Base-by-base conservation (phyloP, 2,113 vertebrate species). In the Genyomyrus donnyi region DNA sequence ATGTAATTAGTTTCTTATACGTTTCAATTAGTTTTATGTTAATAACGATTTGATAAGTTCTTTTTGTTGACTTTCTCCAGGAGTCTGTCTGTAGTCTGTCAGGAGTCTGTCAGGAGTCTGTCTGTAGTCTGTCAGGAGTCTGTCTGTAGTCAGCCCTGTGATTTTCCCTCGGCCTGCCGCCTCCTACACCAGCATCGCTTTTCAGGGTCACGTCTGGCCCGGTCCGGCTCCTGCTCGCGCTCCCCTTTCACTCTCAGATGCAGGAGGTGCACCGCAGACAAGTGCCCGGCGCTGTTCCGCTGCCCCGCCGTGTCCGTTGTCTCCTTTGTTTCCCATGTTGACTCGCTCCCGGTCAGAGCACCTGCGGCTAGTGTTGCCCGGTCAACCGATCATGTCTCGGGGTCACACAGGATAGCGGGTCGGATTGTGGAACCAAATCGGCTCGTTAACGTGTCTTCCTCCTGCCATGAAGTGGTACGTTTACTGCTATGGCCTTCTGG, bases 361-460 rank as follows among this genome's bases (percentile, higher is more conserved):
- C 77, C 24, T 62, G 21, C 17, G n/a, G 88, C 49, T 89, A 86
- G 48, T 74, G 90, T 90, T 90, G 88, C 88, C 31, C 45, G n/a
- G 21, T 89, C 88, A 89, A 74, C 46, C 74, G 87, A 89, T 89
- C 42, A 56, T 46, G 84, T 45, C n/a, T 11, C 49, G 1, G 70
- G 66, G 46, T 39, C 66, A 85, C 2, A 17, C 70, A 83, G 50
- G 42, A 48, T 39, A 45, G 50, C 70, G 48, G 85, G 90, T 91
- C 50, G 50, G 87, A 48, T 90, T 66, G 58, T 66, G 27, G 21
- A 8, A 85, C 56, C 56, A 48, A 88, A 9, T 35, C 80, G 27
- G 86, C 49, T 70, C 27, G 31, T 56, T 46, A 19, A 74, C 4
- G 39, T 9, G 88, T 74, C 66, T 77, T 52, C 74, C 90, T 80